phyloP scores from a whole-genome alignment of 2,797 vertebrate genomes.

The Avahi laniger region DNA sequence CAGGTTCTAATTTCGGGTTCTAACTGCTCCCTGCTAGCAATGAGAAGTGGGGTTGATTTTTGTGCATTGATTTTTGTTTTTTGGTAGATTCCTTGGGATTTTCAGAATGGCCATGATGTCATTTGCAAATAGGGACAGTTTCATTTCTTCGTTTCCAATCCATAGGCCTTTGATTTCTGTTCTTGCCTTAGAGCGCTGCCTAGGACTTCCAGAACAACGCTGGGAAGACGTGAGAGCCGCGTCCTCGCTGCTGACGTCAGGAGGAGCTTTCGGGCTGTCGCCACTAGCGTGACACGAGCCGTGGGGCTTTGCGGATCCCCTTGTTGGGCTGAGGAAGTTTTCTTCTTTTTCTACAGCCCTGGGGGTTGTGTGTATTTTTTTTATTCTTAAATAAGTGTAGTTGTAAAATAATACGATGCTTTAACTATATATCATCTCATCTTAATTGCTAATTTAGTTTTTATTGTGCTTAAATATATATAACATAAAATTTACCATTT shows the following conservation, averaged over 20 bases:
- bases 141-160: background rate
- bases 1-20: background rate
- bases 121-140: background rate
- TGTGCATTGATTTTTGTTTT: background rate
- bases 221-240: fast-evolving
- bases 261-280: background rate
- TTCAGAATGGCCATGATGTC: background rate
- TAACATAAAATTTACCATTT: too few species aligned
- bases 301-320: background rate
- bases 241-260: background rate
- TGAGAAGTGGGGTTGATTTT: background rate
- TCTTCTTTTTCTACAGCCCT: background rate
- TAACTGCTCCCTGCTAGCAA: background rate
- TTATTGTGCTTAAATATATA: background rate
- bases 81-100: background rate
- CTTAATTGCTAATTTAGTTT: background rate
- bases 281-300: background rate
- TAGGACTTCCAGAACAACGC: background rate
- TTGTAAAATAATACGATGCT: background rate
- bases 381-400: background rate
- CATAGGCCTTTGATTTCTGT: background rate
- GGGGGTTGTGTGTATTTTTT: background rate
- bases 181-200: background rate
- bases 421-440: background rate
- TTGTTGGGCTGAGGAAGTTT: background rate